Base-by-base conservation (phyloP, 2,888 invertebrate species). In the Papilio demoleus region DNA sequence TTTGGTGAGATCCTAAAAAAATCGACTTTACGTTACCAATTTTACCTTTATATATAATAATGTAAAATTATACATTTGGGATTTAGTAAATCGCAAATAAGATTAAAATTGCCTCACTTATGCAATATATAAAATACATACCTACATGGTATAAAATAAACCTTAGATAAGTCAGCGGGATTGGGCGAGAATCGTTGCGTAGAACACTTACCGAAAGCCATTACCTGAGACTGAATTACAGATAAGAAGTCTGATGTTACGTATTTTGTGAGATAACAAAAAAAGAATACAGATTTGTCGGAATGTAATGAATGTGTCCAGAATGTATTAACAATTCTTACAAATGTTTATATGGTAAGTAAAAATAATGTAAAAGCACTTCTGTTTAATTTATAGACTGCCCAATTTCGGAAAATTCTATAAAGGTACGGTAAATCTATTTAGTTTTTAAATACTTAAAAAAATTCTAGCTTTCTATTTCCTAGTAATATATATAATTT, bases 181-280 rank as follows among this genome's bases (percentile, higher is more conserved):
- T 65, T 65, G 58, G 65, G 65, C 40, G 42, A 58, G 58, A 65
- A 34, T 65, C 65, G 34, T 65, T 65, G 42, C 56, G 58, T 45
- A 58, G 65, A 65, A 58, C 65, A 65, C 40, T 58, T 58, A 65
- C 58, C 58, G 42, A 58, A 65, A 65, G 65, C 65, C 65, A 65
- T 65, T 65, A 65, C 65, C 65, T 65, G 65, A 40, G 65, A 45
- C 56, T 34, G 45, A 58, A 58, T 65, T 58, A 58, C 12, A 58
- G 65, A 65, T 58, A 65, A 65, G 42, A 34, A 40, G 42, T 31
- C 65, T 65, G 56, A 65, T 65, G 53, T 40, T 56, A 42, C 24
- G 40, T 58, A 65, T 58, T 65, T 19, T 58, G 42, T 31, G 45
- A 34, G 58, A 58, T 65, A 58, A 65, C 58, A 31, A 17, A 4